phyloP scores from a whole-genome alignment of 2,113 vertebrate species.

The Brachyhypopomus gauderio region DNA sequence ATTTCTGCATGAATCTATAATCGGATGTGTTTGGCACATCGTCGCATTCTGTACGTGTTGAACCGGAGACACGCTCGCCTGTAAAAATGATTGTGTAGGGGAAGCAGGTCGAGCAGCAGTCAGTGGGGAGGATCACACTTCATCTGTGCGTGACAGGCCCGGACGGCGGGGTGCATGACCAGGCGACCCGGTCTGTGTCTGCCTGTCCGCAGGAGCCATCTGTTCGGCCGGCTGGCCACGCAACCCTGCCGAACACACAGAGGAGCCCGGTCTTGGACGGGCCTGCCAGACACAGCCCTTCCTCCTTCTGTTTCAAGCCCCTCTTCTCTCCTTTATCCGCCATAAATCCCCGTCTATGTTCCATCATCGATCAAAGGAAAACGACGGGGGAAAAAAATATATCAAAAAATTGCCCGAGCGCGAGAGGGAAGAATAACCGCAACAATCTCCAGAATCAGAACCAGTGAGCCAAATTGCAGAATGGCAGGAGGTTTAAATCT shows the following conservation, averaged over 20 bases:
- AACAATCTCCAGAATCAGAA: background rate
- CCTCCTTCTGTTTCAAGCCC: slow-evolving; percentile 19
- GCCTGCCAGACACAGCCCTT: slow-evolving; percentile 37
- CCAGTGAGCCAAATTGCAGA: background rate
- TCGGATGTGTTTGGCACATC: background rate
- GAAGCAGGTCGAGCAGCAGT: slow-evolving; percentile 13
- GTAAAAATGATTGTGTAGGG: background rate
- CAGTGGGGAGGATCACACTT: slow-evolving; percentile 49
- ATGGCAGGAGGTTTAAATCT: background rate
- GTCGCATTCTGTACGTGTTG: background rate
- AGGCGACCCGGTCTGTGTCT: slow-evolving; percentile 49
- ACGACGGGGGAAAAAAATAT: background rate
- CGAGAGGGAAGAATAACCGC: background rate
- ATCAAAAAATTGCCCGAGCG: slow-evolving; percentile 18
- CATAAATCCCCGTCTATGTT: slow-evolving; percentile 14
- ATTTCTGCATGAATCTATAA: background rate
- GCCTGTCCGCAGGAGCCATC: slow-evolving; percentile 46
- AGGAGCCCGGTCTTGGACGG: slow-evolving; percentile 11
- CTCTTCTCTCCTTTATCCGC: slow-evolving; percentile 23
- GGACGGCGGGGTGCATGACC: slow-evolving; percentile 37
- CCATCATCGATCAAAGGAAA: slow-evolving; percentile 26
- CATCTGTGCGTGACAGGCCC: slow-evolving; percentile 51
- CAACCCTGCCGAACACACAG: slow-evolving; percentile 37
- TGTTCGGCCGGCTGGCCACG: slow-evolving; percentile 46
- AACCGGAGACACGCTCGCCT: background rate